Base-by-base conservation (phyloP, 2,797 vertebrate species). In the Protonibea diacanthus region DNA sequence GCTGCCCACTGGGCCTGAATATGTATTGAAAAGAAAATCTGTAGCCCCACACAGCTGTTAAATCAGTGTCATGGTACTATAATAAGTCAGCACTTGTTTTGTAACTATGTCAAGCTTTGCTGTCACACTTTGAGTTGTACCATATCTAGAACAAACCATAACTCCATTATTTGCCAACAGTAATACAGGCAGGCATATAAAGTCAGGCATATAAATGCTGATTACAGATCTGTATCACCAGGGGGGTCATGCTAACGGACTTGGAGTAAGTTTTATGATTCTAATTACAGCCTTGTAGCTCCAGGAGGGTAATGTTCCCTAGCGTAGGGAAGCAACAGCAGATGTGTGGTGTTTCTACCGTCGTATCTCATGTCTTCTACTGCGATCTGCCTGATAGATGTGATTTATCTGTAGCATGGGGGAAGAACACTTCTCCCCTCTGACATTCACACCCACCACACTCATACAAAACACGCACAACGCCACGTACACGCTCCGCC, bases 361-460 rank as follows among this genome's bases (percentile, higher is more conserved):
- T 70, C 84, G 78, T 92, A 90, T 85, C 88, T 94, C 92, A 93
- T 87, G 89, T 89, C 89, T 92, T 84, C 78, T 84, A 84, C 83
- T 51, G 88, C 79, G 77, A 84, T 86, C 68, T 82, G 85, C 78
- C 83, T 87, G 88, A 91, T 93, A 83, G 87, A 91, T 93, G 91
- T 84, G 86, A 95, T 93, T 93, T 91, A 94, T 91, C 72, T 71
- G 82, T 56, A 68, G 70, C 86, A 82, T 55, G 81, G 78, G 85
- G 83, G 73, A 67, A 76, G 80, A 88, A 85, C 74, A 71, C 79
- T 71, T 87, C 81, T 80, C 85, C 87, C 86, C 89, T 89, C 87
- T 91, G 88, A 89, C 89, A 86, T 89, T 86, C 85, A 86, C 86
- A 88, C 81, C 78, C 88, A 44, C 76, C 81, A 80, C 83, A 72